phyloP scores from a whole-genome alignment of 2,888 invertebrate species.

The Zootermopsis nevadensis region DNA sequence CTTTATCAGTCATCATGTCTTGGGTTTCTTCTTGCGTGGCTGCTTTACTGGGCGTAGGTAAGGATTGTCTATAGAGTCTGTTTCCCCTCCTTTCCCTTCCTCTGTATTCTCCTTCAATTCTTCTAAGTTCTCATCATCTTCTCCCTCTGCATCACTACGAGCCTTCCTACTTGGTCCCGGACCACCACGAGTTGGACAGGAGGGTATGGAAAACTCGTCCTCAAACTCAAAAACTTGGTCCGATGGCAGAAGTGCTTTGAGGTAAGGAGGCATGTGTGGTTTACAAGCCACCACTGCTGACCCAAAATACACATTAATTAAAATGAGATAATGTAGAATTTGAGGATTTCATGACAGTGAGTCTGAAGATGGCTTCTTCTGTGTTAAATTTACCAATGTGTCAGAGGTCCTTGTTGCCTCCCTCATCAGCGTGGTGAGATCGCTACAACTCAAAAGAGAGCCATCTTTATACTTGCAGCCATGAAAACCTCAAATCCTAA shows the following conservation, averaged over 20 bases:
- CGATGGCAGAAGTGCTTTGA: conserved; percentile 87
- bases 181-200: conserved; percentile 2
- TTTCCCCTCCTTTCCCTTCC: conserved; percentile 54
- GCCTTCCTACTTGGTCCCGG: conserved; percentile 5
- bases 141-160: conserved; percentile 52
- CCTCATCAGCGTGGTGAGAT: no score
- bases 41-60: conserved; percentile 71
- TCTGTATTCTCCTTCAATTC: conserved; percentile 59
- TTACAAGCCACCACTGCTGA: conserved; percentile 87
- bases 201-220: conserved; percentile 64
- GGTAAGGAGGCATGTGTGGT: conserved; percentile 81
- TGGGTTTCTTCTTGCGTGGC: conserved; percentile 56
- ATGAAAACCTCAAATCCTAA: no score
- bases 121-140: conserved; percentile 61
- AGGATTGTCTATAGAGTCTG: conserved; percentile 77
- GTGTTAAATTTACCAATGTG: no score
- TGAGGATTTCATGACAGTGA: no score
- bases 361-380: no score
- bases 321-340: not conserved
- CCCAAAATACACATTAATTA: conserved; percentile 49
- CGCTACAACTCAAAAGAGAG: no score
- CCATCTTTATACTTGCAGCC: no score
- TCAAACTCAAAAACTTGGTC: conserved; percentile 96
- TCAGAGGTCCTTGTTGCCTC: no score
- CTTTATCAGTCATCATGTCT: not conserved